Percentiles rank a stretch among this genome's conserved stretches.
These are phyloP conservation scores for Invenusta paracnida DNA, from an alignment of 2,888 invertebrate genomes.

Conservation along the genomic window DNA sequence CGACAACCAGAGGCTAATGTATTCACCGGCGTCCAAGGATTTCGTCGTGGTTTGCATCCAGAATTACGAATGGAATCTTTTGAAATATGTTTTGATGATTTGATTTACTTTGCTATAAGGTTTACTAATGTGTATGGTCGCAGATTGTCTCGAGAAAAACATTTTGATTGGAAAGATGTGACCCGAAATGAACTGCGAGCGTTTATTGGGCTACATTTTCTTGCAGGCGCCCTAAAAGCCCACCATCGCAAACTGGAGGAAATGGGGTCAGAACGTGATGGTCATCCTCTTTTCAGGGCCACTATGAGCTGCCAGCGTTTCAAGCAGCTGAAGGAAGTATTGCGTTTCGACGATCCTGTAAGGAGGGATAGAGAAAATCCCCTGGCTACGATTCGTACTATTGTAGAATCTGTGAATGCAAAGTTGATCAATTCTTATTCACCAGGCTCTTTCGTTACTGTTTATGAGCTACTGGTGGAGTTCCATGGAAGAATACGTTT, in stretches of 20 bases:
- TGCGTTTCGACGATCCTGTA: slow-evolving; percentile 10
- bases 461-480: neutral
- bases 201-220: slow-evolving; percentile 10
- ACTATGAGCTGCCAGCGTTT: neutral
- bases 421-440: neutral
- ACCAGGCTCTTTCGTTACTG: neutral
- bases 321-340: neutral
- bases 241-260: slow-evolving; percentile 17
- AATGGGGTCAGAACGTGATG: neutral
- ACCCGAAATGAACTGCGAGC: neutral
- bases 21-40: too few relatives aligned
- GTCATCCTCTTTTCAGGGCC: neutral
- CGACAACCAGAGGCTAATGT: too few relatives aligned
- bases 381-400: neutral
- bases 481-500: neutral
- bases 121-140: too few relatives aligned
- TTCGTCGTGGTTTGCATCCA: too few relatives aligned
- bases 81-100: too few relatives aligned
- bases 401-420: neutral
- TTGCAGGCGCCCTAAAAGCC: slow-evolving; percentile 3
- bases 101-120: too few relatives aligned
- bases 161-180: too few relatives aligned
- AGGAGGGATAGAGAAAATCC: neutral
- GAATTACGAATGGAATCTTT: too few relatives aligned
- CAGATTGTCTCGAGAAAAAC: too few relatives aligned